Percentiles rank a stretch among this genome's conserved stretches.
Evolutionary conservation across 2,888 invertebrate genomes (phyloP).

Genomic region (Antheraea yamamai): DNA sequence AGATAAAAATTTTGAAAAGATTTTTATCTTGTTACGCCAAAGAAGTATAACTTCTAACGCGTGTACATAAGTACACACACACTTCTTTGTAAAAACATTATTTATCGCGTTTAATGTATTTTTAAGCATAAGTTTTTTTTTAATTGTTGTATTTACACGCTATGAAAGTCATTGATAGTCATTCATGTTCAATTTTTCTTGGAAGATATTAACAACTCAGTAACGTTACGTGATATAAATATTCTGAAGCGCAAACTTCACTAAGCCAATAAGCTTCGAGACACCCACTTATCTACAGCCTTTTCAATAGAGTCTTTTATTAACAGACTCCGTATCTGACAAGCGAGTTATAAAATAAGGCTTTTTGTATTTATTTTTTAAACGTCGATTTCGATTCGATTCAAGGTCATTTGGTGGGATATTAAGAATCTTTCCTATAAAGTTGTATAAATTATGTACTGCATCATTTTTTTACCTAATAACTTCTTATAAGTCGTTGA

Average conservation of each 20-base stretch:
- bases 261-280: constrained; percentile 7
- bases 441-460: background rate
- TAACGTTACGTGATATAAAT: background rate
- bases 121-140: no score
- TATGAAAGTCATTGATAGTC: no score
- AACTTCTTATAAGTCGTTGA: no score
- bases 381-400: background rate
- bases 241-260: constrained; percentile 4
- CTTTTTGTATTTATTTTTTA: background rate
- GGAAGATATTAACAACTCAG: background rate
- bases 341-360: background rate
- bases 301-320: constrained; percentile 1
- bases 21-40: no score
- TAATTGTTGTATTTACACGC: no score
- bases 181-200: no score
- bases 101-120: no score
- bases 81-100: no score
- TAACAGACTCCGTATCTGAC: background rate
- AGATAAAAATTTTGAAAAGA: no score
- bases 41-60: no score
- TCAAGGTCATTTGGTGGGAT: background rate
- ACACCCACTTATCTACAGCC: background rate
- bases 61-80: no score
- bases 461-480: no score
- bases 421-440: background rate